Percentiles rank a stretch among this genome's conserved stretches.
Conservation (phyloP, 2,888 invertebrate species). For the Blastobasis lacticolella region DNA sequence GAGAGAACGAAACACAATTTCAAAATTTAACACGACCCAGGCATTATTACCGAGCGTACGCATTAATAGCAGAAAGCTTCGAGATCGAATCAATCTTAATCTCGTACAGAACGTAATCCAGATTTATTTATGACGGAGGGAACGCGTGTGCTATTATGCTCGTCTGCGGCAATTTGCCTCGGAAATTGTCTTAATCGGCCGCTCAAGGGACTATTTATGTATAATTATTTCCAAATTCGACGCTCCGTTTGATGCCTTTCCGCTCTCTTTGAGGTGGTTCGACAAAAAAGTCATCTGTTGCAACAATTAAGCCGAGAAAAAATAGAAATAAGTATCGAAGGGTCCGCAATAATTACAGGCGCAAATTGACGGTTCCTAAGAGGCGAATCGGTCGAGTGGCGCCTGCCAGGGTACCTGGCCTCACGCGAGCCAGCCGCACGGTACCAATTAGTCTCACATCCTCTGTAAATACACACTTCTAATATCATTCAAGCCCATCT, state of each 20-base stretch:
- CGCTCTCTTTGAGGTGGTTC: conserved; percentile 73
- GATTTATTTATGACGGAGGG: conserved; percentile 71
- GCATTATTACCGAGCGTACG: conserved; percentile 52
- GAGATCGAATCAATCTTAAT: conserved; percentile 74
- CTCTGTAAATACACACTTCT: too few species aligned
- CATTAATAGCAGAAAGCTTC: conserved; percentile 70
- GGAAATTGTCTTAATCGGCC: conserved; percentile 75
- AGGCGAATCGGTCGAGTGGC: conserved; percentile 55
- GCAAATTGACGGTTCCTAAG: conserved; percentile 71
- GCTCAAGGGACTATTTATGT: conserved; percentile 76
- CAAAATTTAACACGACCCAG: conserved; percentile 62
- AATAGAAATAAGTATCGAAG: conserved; percentile 74
- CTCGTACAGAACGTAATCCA: conserved; percentile 72
- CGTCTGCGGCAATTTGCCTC: conserved; percentile 74
- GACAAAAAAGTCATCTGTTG: conserved; percentile 75
- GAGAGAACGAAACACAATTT: conserved; percentile 65
- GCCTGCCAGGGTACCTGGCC: conserved; percentile 60
- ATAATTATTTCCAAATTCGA: conserved; percentile 75
- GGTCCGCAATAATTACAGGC: conserved; percentile 74
- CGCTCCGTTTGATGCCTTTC: conserved; percentile 73
- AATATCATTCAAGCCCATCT: too few species aligned
- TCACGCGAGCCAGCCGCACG: conserved; percentile 35
- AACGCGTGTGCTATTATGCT: conserved; percentile 72
- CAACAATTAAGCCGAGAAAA: conserved; percentile 71
- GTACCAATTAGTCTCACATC: too few species aligned